phyloP scores from a whole-genome alignment of 2,888 invertebrate species.

The Xanthia icteritia region DNA sequence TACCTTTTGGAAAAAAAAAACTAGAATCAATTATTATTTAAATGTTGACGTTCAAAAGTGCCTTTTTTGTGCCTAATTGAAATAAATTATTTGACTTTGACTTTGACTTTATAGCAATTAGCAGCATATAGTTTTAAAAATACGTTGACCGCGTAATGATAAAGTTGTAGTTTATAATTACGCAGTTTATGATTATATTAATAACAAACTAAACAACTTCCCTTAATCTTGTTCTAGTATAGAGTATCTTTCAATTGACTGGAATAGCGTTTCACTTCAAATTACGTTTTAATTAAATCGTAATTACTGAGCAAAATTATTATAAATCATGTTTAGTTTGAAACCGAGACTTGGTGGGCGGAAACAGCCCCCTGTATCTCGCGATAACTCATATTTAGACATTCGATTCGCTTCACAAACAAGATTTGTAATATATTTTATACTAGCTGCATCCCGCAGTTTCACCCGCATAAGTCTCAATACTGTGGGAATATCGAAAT shows the following conservation, averaged over 20 bases:
- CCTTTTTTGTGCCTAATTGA: too few species aligned
- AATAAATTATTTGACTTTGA: too few species aligned
- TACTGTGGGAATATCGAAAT: too few species aligned
- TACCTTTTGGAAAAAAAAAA: too few species aligned
- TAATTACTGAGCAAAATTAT: conserved; percentile 17
- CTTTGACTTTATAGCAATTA: too few species aligned
- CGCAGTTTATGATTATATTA: neutral
- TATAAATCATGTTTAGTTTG: conserved; percentile 42
- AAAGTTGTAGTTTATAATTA: too few species aligned
- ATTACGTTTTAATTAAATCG: conserved; percentile 57
- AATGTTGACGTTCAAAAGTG: too few species aligned
- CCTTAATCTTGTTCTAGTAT: neutral
- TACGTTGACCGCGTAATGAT: too few species aligned
- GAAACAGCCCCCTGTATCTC: neutral
- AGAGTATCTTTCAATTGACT: conserved; percentile 22
- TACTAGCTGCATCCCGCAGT: too few species aligned
- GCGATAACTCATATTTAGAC: conserved; percentile 3
- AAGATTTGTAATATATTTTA: neutral
- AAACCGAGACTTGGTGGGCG: neutral
- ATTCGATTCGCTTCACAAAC: neutral
- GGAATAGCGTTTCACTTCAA: conserved; percentile 30
- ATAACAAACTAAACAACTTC: neutral
- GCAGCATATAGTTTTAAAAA: too few species aligned
- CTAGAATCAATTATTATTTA: too few species aligned
- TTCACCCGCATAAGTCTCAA: too few species aligned